Evolutionary conservation across 2,888 invertebrate species (phyloP).

Genomic region (Poecilobothrus nobilitatus): DNA sequence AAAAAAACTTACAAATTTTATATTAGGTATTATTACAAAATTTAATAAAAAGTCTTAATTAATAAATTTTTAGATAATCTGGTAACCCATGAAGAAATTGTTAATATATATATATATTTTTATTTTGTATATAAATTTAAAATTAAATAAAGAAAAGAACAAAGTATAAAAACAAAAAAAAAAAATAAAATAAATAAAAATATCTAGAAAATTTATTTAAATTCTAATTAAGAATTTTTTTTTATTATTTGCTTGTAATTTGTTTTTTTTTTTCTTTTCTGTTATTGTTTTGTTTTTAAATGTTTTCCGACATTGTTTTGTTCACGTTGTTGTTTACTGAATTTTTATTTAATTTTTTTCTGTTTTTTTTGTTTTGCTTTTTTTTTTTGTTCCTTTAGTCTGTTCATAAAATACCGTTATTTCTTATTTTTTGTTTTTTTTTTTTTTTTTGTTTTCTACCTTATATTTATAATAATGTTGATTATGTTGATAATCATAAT

Average conservation of each 20-base stretch:
- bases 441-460: background rate
- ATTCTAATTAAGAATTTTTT: background rate
- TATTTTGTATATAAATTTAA: background rate
- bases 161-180: background rate
- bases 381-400: background rate
- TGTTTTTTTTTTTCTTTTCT: background rate
- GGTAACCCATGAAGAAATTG: too few relatives aligned
- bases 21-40: too few relatives aligned
- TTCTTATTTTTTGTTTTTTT: background rate
- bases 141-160: background rate
- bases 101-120: too few relatives aligned
- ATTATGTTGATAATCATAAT: background rate
- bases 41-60: too few relatives aligned
- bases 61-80: too few relatives aligned
- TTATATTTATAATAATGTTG: background rate
- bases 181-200: background rate
- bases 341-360: background rate
- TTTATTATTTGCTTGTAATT: too few relatives aligned
- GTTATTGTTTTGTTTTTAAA: too few relatives aligned
- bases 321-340: background rate
- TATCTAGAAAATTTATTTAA: slow-evolving; percentile 3
- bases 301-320: slow-evolving; percentile 1
- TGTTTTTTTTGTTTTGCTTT: background rate
- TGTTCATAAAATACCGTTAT: background rate
- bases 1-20: too few relatives aligned